Base-by-base conservation (phyloP, 2,113 vertebrate species). In the Mirza zaza region DNA sequence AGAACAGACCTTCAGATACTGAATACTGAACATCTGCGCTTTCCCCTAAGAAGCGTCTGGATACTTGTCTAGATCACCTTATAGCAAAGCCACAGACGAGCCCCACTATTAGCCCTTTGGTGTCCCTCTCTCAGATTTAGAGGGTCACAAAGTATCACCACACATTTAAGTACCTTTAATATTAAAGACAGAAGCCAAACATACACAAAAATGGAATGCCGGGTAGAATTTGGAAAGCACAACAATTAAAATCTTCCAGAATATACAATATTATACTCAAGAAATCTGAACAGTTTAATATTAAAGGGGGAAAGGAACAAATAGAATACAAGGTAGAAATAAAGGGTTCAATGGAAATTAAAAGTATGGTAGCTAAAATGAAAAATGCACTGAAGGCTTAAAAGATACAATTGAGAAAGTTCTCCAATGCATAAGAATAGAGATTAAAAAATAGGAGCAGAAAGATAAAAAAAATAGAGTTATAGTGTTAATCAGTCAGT, bases 321-420 rank as follows among this genome's bases (percentile, higher is more conserved):
- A 32, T 63, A 34, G 50, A 8, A 88, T 52, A 34, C 6, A 61
- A 63, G 27, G 68, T 42, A 34, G 50, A 52, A 93, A 34, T 50
- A 57, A 67, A 79, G 29, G 3, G 5, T 32, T 79, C 48, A 57
- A 21, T 57, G 61, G 18, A 68, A 77, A 57, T 67, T 42, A 68
- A 77, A 45, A 27, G 23, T 65, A 61, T 55, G 27, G 25, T 21
- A n/a, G 14, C 48, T 55, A 23, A 67, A 55, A 42, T 42, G n/a
- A 76, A 67, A 91, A 32, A 76, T 52, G 7, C 36, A n/a, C 42
- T 9, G 20, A 29, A 68, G 2, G 3, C 67, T 68, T 57, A 36
- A 87, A 92, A 93, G 48, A 48, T 76, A 76, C 65, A 85, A 76
- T 42, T 65, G n/a, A 85, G n/a, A 85, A 92, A 57, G 29, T 52